phyloP scores from a whole-genome alignment of 2,113 vertebrate species.

The Donacobius atricapilla region DNA sequence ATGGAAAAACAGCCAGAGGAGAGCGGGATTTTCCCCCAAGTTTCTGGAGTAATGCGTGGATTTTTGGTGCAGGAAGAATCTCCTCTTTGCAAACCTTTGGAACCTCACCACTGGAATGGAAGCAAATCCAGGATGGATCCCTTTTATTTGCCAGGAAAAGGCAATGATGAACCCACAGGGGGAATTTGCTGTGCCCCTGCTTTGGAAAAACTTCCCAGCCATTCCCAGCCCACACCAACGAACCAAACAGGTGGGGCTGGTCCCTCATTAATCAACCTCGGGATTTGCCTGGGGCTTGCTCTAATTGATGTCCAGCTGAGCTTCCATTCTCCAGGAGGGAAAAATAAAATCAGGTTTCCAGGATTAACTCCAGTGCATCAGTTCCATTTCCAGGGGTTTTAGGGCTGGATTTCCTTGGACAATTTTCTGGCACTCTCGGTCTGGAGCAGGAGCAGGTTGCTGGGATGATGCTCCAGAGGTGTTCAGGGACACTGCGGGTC shows the following conservation, averaged over 20 bases:
- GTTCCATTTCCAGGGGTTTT: not conserved
- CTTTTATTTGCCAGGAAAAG: not conserved
- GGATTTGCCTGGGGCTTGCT: not conserved
- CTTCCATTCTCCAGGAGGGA: not conserved
- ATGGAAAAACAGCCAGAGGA: not conserved
- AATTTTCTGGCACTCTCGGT: not conserved
- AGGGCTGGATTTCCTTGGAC: not conserved
- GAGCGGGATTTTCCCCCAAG: not conserved
- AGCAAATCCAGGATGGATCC: not conserved
- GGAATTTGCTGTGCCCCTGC: not conserved
- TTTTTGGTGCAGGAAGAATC: not conserved
- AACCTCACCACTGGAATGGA: not conserved
- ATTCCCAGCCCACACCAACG: not conserved
- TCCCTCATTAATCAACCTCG: not conserved
- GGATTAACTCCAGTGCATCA: not conserved
- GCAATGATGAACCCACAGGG: not conserved
- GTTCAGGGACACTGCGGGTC: not conserved
- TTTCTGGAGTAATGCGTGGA: not conserved
- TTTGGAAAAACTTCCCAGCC: not conserved
- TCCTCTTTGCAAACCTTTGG: not conserved
- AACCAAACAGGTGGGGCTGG: not conserved
- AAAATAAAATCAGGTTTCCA: not conserved
- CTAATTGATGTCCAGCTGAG: slow-evolving; percentile 11
- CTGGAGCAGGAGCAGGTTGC: not conserved
- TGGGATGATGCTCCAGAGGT: not conserved